Percentiles rank a stretch among this genome's conserved stretches.
These are phyloP conservation scores for Phymastichus coffea DNA, from an alignment of 1,140 invertebrate species.

Conservation along the genomic window DNA sequence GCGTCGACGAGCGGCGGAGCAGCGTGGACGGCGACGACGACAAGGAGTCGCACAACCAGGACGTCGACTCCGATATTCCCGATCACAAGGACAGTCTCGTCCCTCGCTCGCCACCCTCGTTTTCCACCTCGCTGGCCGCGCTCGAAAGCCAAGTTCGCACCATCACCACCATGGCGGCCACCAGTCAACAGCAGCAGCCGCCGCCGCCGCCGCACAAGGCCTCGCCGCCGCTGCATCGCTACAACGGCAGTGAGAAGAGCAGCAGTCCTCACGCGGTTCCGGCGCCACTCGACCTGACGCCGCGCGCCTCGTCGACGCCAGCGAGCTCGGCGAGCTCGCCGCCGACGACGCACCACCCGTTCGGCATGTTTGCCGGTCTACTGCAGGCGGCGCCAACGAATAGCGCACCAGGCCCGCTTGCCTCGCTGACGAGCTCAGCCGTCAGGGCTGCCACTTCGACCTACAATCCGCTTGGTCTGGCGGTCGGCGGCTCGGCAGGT, in stretches of 20 bases:
- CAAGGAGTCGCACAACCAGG: constrained; percentile 66
- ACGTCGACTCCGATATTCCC: constrained; percentile 61
- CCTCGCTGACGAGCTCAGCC: constrained; percentile 72
- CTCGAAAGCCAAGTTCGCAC: constrained; percentile 73
- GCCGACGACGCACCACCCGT: constrained; percentile 40
- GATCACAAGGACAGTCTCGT: constrained; percentile 58
- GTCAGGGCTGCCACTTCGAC: constrained; percentile 69
- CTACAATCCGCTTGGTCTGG: constrained; percentile 80
- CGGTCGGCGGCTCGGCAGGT: constrained; percentile 74
- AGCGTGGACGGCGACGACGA: constrained; percentile 49
- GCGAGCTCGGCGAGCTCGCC: constrained; percentile 48
- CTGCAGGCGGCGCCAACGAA: constrained; percentile 51
- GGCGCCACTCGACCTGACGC: constrained; percentile 53
- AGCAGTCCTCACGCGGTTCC: constrained; percentile 47
- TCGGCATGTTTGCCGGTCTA: constrained; percentile 57
- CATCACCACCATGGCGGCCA: constrained; percentile 60
- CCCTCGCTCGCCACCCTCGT: constrained; percentile 65
- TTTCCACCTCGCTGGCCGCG: constrained; percentile 73
- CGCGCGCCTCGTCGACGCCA: constrained; percentile 52
- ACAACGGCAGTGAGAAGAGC: constrained; percentile 59
- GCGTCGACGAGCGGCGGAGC: constrained; percentile 37
- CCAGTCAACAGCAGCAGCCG: constrained; percentile 26
- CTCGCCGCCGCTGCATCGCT: constrained; percentile 50
- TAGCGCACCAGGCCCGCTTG: constrained; percentile 61
- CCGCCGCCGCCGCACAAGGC: neutral